phyloP scores from a whole-genome alignment of 2,888 invertebrate species.

The Nomada flava region DNA sequence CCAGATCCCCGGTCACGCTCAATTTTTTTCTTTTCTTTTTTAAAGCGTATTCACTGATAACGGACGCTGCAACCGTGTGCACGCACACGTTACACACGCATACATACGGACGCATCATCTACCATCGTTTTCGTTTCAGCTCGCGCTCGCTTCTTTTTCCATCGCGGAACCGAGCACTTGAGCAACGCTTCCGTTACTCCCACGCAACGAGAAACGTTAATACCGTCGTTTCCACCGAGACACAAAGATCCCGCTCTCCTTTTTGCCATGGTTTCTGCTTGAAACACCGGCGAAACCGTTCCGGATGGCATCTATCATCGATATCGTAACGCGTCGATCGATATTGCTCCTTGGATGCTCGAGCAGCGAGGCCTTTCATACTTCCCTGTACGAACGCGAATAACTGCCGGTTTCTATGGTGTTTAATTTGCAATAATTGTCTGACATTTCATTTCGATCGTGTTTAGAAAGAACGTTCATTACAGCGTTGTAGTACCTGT shows the following conservation, averaged over 20 bases:
- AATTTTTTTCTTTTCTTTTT: not conserved
- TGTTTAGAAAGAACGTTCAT: too few relatives aligned
- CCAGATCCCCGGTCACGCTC: conserved; percentile 10
- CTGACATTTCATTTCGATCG: not conserved
- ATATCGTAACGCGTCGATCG: conserved; percentile 17
- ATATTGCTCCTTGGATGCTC: not conserved
- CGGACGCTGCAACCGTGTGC: not conserved
- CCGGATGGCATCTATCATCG: conserved; percentile 12
- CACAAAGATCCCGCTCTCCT: not conserved
- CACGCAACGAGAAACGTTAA: conserved; percentile 41
- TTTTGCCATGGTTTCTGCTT: conserved; percentile 5
- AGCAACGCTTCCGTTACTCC: conserved; percentile 58
- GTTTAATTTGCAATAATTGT: not conserved
- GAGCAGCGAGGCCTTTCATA: not conserved
- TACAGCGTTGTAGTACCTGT: too few relatives aligned
- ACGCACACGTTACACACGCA: too few relatives aligned
- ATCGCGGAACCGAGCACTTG: conserved; percentile 34
- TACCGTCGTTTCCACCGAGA: conserved; percentile 8
- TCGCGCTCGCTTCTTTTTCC: conserved; percentile 26
- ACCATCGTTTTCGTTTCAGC: conserved; percentile 5
- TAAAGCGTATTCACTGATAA: not conserved
- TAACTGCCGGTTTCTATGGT: not conserved
- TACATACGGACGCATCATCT: not conserved
- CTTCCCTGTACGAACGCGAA: not conserved
- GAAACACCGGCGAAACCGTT: not conserved